Evolutionary conservation across 2,113 vertebrate species (phyloP).

Genomic region (Drymodes brunneopygia): DNA sequence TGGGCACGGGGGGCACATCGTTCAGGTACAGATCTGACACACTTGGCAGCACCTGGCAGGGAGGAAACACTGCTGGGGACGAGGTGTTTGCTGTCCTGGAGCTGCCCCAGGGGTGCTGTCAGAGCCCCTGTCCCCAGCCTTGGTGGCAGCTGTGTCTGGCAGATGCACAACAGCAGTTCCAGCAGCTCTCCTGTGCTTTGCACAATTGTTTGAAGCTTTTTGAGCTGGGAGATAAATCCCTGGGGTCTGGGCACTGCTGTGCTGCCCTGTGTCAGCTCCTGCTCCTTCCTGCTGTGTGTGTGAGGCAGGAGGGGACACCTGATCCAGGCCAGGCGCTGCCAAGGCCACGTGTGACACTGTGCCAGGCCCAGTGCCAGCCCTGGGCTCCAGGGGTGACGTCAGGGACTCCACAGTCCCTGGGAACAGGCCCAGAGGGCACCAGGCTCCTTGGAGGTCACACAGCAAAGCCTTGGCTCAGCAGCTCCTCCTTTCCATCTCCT

Average conservation of each 20-base stretch:
- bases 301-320: not conserved
- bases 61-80: not conserved
- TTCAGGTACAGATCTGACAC: slow-evolving; percentile 78
- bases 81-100: accelerated
- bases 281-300: not conserved
- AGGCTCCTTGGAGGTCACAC: not conserved
- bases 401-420: not conserved
- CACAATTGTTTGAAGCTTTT: accelerated
- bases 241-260: accelerated
- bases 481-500: not conserved
- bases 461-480: not conserved
- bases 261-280: not conserved
- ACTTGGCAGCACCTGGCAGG: slow-evolving; percentile 82
- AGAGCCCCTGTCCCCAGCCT: not conserved
- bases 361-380: not conserved
- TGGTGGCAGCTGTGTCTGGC: not conserved
- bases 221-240: not conserved
- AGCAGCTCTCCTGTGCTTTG: not conserved
- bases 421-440: not conserved
- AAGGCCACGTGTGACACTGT: not conserved
- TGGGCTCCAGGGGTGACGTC: not conserved
- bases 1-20: slow-evolving; percentile 88
- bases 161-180: not conserved
- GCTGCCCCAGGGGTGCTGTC: not conserved
- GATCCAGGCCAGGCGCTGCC: not conserved